Evolutionary conservation across 2,113 vertebrate genomes (phyloP).

Genomic region (Dromaius novaehollandiae): DNA sequence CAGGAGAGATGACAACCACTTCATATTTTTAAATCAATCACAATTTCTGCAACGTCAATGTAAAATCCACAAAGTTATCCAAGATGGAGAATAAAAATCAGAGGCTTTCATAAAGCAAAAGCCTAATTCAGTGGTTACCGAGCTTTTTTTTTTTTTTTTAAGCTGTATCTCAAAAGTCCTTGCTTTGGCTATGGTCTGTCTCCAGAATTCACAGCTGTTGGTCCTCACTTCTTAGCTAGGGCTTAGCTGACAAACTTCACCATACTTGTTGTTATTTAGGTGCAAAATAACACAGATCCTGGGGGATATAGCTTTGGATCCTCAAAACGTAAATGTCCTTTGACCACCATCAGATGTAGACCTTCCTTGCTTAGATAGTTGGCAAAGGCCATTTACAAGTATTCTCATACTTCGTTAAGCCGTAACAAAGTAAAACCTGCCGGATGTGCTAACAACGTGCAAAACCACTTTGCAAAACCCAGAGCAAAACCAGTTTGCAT

Average conservation of each 20-base stretch:
- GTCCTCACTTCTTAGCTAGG: not conserved
- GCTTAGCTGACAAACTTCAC: not conserved
- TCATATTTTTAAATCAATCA: not conserved
- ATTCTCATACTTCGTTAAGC: not conserved
- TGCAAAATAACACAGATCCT: not conserved
- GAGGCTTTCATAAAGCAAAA: not conserved
- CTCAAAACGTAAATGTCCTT: not conserved
- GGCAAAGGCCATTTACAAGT: not conserved
- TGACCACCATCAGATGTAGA: not conserved
- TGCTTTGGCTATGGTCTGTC: not conserved
- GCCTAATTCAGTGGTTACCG: not conserved
- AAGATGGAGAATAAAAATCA: not conserved
- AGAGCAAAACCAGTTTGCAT: not conserved
- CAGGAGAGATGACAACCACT: not conserved
- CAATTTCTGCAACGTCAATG: not conserved
- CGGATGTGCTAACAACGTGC: not conserved
- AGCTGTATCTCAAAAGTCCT: not conserved
- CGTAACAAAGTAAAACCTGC: not conserved
- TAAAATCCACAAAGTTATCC: not conserved
- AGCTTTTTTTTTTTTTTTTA: not conserved
- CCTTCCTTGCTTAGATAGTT: not conserved
- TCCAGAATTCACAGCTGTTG: not conserved
- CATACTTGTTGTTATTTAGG: not conserved
- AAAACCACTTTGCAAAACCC: not conserved
- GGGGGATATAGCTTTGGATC: not conserved